Base-by-base conservation (phyloP, 1,140 invertebrate species). In the Heliconius himera region DNA sequence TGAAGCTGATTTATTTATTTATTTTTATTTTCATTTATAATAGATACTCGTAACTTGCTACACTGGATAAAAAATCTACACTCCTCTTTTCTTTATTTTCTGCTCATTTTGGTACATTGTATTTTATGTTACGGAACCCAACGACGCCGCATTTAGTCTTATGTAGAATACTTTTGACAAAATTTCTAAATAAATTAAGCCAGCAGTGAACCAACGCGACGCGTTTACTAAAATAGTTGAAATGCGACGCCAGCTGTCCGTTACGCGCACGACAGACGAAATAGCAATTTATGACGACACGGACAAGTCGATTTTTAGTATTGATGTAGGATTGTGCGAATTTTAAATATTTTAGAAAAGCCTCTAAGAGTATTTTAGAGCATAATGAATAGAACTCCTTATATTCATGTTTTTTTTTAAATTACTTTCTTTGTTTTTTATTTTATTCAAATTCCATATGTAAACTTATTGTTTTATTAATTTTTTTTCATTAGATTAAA, bases 211-310 rank as follows among this genome's bases (percentile, higher is more conserved):
- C 66, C 56, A 54, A 66, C 38, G 74, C 56, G 56, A 38, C 49
- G 54, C 33, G 60, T 76, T 46, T 70, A 76, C 74, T 16, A 76
- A 76, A 76, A 76, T 76, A 76, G 74, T 76, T 76, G 74, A 76
- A 26, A 22, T 46, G 74, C 66, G 22, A 70, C 56, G n/a, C 36
- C 74, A 76, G 74, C 74, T 76, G 74, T 26, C 26, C 46, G 60
- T 70, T 70, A 66, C 74, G 56, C 49, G 60, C 38, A 76, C 74
- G 41, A 76, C 56, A 18, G 36, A 75, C 26, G 6, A 66, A 66
- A 66, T 66, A 29, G 11, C 22, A 66, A 66, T 66, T 66, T 66
- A 26, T 22, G 8, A 26, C 22, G 56, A 66, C 8, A 66, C 9
- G 11, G 11, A 29, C 56, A 26, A 66, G 56, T 16, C 3, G 22